Evolutionary conservation across 2,113 vertebrate genomes (phyloP).

Genomic region (Nothocercus julius): DNA sequence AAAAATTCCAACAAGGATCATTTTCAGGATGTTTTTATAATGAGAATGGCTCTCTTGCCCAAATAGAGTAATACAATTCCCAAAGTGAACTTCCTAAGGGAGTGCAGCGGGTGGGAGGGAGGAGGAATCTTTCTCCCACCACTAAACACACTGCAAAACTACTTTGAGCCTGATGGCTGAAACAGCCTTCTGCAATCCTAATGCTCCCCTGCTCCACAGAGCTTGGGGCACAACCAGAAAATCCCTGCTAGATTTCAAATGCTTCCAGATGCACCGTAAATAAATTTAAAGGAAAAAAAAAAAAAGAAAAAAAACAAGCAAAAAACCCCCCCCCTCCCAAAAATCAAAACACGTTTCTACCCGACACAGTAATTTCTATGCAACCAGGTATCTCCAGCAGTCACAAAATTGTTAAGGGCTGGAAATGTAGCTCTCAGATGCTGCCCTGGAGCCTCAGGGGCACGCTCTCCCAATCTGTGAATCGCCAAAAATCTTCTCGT

Average conservation of each 20-base stretch:
- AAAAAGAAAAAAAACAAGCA: no score
- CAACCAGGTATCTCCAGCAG: neutral
- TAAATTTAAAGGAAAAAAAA: neutral
- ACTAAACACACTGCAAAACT: neutral
- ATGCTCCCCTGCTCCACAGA: neutral
- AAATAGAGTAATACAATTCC: neutral
- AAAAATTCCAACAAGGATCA: neutral
- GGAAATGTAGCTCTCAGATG: neutral
- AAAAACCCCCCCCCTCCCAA: neutral
- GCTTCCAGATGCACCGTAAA: conserved; percentile 3
- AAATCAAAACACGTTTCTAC: neutral
- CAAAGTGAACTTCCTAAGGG: neutral
- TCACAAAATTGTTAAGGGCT: neutral
- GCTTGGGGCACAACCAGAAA: neutral
- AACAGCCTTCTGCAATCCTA: neutral
- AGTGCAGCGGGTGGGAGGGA: neutral
- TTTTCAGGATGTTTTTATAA: neutral
- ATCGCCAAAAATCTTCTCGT: neutral
- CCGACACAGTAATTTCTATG: neutral
- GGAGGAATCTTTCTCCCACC: neutral
- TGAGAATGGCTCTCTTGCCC: neutral
- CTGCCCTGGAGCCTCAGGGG: neutral
- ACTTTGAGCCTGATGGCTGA: neutral
- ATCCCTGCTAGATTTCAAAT: neutral
- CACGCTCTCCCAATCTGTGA: neutral